These are phyloP conservation scores for Felis chaus DNA, from an alignment of 2,113 vertebrate genomes.

Conservation along the genomic window DNA sequence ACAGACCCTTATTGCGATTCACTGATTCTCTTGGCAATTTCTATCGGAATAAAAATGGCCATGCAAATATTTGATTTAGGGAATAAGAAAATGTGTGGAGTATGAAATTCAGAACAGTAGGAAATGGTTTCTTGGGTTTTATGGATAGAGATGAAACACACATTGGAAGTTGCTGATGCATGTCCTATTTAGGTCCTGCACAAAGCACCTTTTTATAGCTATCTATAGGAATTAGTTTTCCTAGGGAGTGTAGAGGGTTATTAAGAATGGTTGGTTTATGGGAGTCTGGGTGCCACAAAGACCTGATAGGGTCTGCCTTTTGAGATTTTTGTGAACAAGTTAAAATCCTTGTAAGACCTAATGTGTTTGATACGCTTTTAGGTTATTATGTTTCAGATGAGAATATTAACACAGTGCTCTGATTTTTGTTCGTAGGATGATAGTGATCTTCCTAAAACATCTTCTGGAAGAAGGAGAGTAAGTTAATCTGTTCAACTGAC, in stretches of 20 bases:
- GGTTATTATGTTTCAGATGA: background rate
- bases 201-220: background rate
- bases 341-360: background rate
- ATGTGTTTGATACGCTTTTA: background rate
- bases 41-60: background rate
- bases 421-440: constrained; percentile 86
- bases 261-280: background rate
- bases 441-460: constrained; percentile 89
- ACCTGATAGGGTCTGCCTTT: background rate
- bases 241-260: background rate
- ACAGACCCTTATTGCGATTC: background rate
- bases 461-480: constrained; percentile 89
- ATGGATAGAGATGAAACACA: background rate
- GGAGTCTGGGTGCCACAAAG: background rate
- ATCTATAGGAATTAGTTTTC: background rate
- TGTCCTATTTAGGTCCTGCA: background rate
- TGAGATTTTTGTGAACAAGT: background rate
- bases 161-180: background rate
- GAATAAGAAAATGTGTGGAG: background rate
- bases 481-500: constrained; percentile 60
- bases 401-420: constrained; percentile 37
- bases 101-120: background rate
- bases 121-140: background rate
- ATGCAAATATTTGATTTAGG: background rate
- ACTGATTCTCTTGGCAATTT: background rate